phyloP scores from a whole-genome alignment of 2,888 invertebrate genomes.

The Drosophila imparisetae region DNA sequence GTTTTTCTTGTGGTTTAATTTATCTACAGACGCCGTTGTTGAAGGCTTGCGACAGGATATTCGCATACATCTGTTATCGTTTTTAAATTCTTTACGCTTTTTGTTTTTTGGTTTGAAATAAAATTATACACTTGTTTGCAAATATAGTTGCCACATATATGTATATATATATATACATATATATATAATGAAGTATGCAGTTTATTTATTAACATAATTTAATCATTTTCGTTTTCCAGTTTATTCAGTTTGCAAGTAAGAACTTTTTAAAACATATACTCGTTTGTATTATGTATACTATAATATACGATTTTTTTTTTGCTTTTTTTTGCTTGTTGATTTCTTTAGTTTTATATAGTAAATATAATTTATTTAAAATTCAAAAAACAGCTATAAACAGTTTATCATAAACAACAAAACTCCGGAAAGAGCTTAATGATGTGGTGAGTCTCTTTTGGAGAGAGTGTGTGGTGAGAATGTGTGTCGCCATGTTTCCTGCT shows the following conservation, averaged over 20 bases:
- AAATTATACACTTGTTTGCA: slow-evolving; percentile 64
- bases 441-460: slow-evolving; percentile 28
- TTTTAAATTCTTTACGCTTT: slow-evolving; percentile 46
- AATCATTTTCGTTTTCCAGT: slow-evolving; percentile 58
- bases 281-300: slow-evolving; percentile 49
- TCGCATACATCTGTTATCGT: slow-evolving; percentile 48
- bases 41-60: slow-evolving; percentile 37
- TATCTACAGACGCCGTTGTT: slow-evolving; percentile 80
- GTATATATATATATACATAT: slow-evolving; percentile 48
- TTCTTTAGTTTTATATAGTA: slow-evolving; percentile 64
- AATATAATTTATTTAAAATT: slow-evolving; percentile 79
- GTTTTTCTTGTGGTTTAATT: slow-evolving; percentile 51
- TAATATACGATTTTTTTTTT: slow-evolving; percentile 54
- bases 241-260: slow-evolving; percentile 59
- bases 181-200: slow-evolving; percentile 61
- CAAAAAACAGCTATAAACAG: slow-evolving; percentile 81
- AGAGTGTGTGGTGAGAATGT: slow-evolving; percentile 33
- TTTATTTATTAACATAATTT: slow-evolving; percentile 61
- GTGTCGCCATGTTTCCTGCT: slow-evolving; percentile 10
- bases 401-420: slow-evolving; percentile 77
- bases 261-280: slow-evolving; percentile 73
- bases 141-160: slow-evolving; percentile 63
- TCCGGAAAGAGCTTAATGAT: slow-evolving; percentile 73
- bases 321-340: slow-evolving; percentile 25
- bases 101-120: slow-evolving; percentile 57